Evolutionary conservation across 2,888 invertebrate species (phyloP).

Genomic region (Lasiommata megera): DNA sequence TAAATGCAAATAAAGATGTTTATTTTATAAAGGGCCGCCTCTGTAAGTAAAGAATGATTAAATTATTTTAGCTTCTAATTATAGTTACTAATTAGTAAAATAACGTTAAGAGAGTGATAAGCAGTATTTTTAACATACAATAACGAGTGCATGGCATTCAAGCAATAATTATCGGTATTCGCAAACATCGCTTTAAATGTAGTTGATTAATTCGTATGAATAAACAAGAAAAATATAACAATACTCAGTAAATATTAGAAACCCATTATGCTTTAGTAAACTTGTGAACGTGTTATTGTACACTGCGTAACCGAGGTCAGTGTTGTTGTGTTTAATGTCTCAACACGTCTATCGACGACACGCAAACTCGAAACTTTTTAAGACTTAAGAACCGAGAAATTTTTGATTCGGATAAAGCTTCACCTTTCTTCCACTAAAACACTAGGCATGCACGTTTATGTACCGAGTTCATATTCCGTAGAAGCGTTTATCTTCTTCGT

Average conservation of each 20-base stretch:
- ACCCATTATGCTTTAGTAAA: constrained; percentile 1
- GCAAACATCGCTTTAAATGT: neutral
- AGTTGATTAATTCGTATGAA: neutral
- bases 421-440: too few relatives aligned
- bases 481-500: too few relatives aligned
- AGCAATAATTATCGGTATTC: neutral
- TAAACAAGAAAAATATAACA: neutral
- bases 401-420: too few relatives aligned
- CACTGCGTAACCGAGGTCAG: constrained; percentile 4
- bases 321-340: neutral
- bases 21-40: too few relatives aligned
- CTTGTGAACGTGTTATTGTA: constrained; percentile 8
- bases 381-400: too few relatives aligned
- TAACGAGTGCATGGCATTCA: neutral
- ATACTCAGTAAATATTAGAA: constrained; percentile 1
- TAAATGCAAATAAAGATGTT: too few relatives aligned
- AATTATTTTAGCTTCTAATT: neutral
- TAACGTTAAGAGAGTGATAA: neutral
- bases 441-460: too few relatives aligned
- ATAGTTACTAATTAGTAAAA: neutral
- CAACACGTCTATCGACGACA: neutral
- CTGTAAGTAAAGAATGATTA: neutral
- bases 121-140: neutral
- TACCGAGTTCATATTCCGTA: too few relatives aligned
- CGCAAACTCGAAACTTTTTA: neutral